These are phyloP conservation scores for Gymnorhina tibicen DNA, from an alignment of 2,113 vertebrate species.

Conservation along the genomic window DNA sequence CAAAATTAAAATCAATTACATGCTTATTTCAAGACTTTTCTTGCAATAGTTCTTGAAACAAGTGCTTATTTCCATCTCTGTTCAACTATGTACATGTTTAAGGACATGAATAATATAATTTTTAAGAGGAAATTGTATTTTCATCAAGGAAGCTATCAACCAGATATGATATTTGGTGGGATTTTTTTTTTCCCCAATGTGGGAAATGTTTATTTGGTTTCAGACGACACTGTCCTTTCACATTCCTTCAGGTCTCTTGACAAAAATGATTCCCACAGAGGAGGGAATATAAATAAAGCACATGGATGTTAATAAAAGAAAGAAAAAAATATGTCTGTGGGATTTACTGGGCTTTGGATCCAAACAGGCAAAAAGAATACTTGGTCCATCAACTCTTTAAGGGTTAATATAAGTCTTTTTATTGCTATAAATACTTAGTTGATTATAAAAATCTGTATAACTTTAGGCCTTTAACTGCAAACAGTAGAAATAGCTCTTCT, in stretches of 20 bases:
- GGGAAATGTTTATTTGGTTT: background rate
- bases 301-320: background rate
- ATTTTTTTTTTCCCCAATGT: background rate
- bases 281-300: background rate
- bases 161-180: background rate
- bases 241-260: background rate
- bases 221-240: background rate
- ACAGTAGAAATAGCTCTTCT: constrained; percentile 43
- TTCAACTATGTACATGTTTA: background rate
- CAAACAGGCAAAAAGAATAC: background rate
- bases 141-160: background rate
- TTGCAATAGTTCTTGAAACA: background rate
- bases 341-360: background rate
- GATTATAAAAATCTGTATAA: constrained; percentile 68
- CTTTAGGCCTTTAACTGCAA: constrained; percentile 50
- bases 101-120: background rate
- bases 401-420: constrained; percentile 42
- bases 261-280: background rate
- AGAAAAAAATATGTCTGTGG: background rate
- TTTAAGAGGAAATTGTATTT: background rate
- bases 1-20: background rate
- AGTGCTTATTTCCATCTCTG: background rate
- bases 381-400: background rate
- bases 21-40: background rate
- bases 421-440: constrained; percentile 55